Evolutionary conservation across 2,888 invertebrate genomes (phyloP).

Genomic region (Leptinotarsa haldemani): DNA sequence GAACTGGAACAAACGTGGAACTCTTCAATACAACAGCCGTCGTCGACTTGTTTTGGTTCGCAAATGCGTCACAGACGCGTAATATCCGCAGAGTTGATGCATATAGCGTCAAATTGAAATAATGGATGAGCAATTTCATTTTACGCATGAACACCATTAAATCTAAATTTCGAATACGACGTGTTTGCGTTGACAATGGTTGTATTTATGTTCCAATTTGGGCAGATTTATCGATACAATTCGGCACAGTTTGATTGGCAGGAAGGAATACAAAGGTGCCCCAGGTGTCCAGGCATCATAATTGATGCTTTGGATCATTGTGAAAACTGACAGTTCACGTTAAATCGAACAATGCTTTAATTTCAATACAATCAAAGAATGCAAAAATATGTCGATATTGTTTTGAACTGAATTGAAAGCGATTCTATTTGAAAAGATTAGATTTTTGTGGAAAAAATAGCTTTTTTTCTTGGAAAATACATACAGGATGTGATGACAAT

Average conservation of each 20-base stretch:
- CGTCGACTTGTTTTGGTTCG: background rate
- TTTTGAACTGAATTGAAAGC: no score
- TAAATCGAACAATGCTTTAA: no score
- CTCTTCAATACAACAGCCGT: no score
- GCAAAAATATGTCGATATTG: no score
- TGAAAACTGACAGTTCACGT: background rate
- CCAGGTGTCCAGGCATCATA: background rate
- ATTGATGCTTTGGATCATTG: background rate
- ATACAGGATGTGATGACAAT: no score
- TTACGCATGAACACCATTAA: conserved; percentile 1
- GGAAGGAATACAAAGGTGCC: background rate
- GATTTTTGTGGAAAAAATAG: no score
- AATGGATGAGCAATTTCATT: conserved; percentile 17
- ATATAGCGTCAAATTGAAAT: conserved; percentile 10
- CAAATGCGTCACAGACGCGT: background rate
- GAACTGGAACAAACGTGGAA: no score
- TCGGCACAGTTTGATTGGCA: background rate
- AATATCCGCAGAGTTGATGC: background rate
- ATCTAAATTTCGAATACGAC: background rate
- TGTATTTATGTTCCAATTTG: conserved; percentile 5
- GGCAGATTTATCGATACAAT: background rate
- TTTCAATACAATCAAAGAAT: no score
- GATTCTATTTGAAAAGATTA: no score
- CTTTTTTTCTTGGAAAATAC: no score
- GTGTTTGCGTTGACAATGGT: background rate